Base-by-base conservation (phyloP, 2,113 vertebrate species). In the Aptenodytes patagonicus region DNA sequence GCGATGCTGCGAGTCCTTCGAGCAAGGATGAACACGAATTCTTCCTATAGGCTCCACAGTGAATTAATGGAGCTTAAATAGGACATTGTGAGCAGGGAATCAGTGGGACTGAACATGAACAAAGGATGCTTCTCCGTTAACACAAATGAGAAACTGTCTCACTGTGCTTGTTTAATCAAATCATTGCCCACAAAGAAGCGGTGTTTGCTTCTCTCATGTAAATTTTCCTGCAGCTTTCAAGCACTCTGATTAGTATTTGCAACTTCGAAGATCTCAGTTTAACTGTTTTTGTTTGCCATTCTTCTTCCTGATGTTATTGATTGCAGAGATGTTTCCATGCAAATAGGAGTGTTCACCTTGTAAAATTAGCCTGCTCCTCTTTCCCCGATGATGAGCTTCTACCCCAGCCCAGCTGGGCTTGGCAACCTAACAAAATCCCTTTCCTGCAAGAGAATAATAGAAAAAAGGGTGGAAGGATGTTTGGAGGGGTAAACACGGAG, bases 81-180 rank as follows among this genome's bases (percentile, higher is more conserved):
- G 61, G 80, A 84, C 82, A 65, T 11, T 79, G 64, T 89, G 87
- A 84, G 46, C 71, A 60, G 73, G 42, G 77, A 89, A 46, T 49
- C 69, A 69, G 46, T 54, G 61, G 77, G 88, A 85, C 69, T 88
- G 89, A 89, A 44, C 71, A 93, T 2, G 13, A 93, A 97, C 69
- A 95, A 94, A 93, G 14, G 87, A 60, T 49, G 75, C 44, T 88
- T 64, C 93, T 91, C 88, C 60, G 47, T 42, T 70, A 90, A 65
- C 72, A 64, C 86, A 90, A 80, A 86, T 55, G 69, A 96, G 83
- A 93, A 96, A 79, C 84, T 51, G 19, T 66, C 91, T 95, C 49
- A 6, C 87, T 93, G 73, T 34, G 87, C 93, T 83, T 7, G 3
- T 72, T 83, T 69, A 85, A 89, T 76, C 51, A 82, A 82, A 75